Conservation (phyloP, 2,113 vertebrate genomes). For the Calidris pugnax region DNA sequence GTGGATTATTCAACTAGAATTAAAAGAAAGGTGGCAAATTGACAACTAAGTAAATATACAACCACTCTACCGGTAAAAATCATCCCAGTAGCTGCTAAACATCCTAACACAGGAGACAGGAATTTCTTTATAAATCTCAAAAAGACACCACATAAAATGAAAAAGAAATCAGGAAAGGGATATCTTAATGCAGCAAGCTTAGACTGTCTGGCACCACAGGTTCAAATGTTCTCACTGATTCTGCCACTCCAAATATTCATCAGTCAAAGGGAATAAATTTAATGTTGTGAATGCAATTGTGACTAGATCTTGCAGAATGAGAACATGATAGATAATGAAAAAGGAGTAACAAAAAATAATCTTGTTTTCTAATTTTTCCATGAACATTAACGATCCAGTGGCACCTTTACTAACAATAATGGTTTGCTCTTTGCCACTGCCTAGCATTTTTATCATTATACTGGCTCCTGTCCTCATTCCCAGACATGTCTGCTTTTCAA, state of each 20-base stretch:
- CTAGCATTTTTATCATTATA: background rate
- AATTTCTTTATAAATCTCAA: background rate
- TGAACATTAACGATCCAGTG: background rate
- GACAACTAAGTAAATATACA: background rate
- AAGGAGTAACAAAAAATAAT: background rate
- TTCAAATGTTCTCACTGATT: background rate
- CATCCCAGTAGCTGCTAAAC: background rate
- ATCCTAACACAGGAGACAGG: background rate
- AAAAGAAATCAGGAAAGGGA: background rate
- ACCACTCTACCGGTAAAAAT: background rate
- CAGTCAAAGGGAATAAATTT: background rate
- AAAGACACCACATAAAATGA: background rate
- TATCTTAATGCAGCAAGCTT: background rate
- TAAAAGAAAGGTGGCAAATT: background rate
- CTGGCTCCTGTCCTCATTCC: background rate
- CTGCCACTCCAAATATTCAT: background rate
- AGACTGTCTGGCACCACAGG: background rate
- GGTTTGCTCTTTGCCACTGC: background rate
- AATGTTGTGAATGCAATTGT: background rate
- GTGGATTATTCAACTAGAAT: background rate
- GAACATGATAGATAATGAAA: background rate
- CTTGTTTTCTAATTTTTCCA: background rate
- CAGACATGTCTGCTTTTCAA: background rate
- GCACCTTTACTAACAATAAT: background rate
- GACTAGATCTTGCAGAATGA: background rate